Conservation (phyloP, 1,140 invertebrate species). For the Probaryconus sp. region DNA sequence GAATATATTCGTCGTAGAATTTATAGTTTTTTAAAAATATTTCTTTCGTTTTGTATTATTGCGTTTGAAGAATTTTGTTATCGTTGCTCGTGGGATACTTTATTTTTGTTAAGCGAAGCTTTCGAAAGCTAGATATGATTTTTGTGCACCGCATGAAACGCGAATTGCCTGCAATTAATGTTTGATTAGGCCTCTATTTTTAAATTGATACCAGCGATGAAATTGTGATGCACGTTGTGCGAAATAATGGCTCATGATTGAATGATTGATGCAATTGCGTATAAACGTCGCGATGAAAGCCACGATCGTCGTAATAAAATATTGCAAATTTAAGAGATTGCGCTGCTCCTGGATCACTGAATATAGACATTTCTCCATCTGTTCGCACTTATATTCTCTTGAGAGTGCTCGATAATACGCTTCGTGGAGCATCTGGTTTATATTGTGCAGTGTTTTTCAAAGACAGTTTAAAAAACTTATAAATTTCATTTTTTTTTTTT, state of each 20-base stretch:
- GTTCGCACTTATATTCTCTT: constrained; percentile 21
- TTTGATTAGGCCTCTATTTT: constrained; percentile 35
- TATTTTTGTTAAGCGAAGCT: too few relatives aligned
- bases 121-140: too few relatives aligned
- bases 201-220: constrained; percentile 29
- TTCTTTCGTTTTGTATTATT: too few relatives aligned
- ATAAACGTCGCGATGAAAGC: constrained; percentile 37
- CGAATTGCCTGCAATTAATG: constrained; percentile 11
- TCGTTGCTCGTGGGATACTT: too few relatives aligned
- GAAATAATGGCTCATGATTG: constrained; percentile 43
- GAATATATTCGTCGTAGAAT: too few relatives aligned
- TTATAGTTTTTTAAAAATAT: too few relatives aligned
- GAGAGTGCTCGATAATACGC: constrained; percentile 18
- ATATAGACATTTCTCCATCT: constrained; percentile 19
- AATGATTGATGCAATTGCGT: constrained; percentile 39
- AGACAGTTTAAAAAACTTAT: too few relatives aligned
- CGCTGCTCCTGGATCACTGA: constrained; percentile 17
- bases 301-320: constrained; percentile 42
- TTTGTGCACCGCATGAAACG: too few relatives aligned
- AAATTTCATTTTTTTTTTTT: too few relatives aligned
- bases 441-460: constrained; percentile 3
- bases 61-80: too few relatives aligned
- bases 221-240: constrained; percentile 23
- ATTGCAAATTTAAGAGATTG: constrained; percentile 42
- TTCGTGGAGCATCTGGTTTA: constrained; percentile 20